These are phyloP conservation scores for Phrynocephalus vlangalii DNA, from an alignment of 2,797 vertebrate species.

Conservation along the genomic window DNA sequence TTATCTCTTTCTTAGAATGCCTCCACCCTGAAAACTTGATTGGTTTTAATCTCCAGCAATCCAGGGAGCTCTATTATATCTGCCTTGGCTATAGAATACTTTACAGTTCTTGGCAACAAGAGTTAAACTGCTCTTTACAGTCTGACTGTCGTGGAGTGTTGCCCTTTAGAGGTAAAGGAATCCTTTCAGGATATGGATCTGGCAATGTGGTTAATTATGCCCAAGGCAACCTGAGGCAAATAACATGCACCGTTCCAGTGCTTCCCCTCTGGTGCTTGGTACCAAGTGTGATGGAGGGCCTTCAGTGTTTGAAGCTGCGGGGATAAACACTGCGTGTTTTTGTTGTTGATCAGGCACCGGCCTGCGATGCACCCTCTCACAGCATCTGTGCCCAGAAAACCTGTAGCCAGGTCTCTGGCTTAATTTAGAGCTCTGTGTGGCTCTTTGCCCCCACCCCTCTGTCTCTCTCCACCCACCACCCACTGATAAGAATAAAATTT, in stretches of 20 bases:
- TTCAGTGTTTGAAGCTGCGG: neutral
- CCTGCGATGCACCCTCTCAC: conserved; percentile 22
- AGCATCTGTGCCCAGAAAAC: conserved; percentile 46
- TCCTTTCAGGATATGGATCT: neutral
- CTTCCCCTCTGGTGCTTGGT: neutral
- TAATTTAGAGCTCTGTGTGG: neutral
- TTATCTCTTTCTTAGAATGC: neutral
- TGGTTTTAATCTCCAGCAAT: neutral
- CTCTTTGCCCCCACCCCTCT: neutral
- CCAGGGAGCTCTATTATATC: neutral
- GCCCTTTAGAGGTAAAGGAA: neutral
- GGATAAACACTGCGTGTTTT: conserved; percentile 1
- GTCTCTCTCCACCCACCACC: neutral
- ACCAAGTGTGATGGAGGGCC: neutral
- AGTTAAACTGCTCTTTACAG: neutral
- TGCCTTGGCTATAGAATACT: neutral
- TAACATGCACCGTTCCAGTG: neutral
- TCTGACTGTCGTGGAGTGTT: neutral
- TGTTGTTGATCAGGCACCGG: conserved; percentile 1
- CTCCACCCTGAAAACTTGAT: neutral
- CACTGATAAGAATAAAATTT: no score
- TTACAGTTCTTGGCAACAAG: neutral
- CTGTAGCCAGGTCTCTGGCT: conserved; percentile 44
- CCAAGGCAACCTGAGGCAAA: neutral
- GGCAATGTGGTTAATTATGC: neutral